Evolutionary conservation across 2,888 invertebrate species (phyloP), one percentile per base, ranked within the genome.

Genomic region (Sphaeridia pumilis): DNA sequence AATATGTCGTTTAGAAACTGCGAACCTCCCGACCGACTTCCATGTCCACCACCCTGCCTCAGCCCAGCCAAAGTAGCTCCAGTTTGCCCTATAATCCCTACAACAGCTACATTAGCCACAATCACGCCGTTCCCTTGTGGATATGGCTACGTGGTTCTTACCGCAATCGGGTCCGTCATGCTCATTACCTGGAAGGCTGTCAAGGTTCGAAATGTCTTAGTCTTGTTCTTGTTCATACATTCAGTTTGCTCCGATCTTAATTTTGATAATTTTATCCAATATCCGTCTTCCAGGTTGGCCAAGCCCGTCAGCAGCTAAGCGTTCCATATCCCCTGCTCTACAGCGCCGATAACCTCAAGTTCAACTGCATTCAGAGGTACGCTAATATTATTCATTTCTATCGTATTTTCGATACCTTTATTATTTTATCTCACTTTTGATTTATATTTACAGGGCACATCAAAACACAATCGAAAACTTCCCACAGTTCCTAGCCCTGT

Each of bases 291-390:
- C 24, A 65, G 59, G 70, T 70, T 49, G 67, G 65, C 10, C 65
- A 66, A 41, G 70, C 70, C 21, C 61, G 71, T 22, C 69, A 69
- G 57, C 66, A 69, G 59, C 66, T 65, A 58, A 66, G 67, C 31
- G 67, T 72, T 46, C 58, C 67, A 54, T 73, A 74, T 59, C 74
- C 74, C 24, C 67, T 58, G 3, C 70, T 74, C 70, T 74, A 74
- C 63, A 69, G 69, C 56, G 66, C 67, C n/a, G 69, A 68, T 28
- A 69, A 67, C 51, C 66, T 69, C 21, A 63, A 67, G 17, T 74
- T 74, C 65, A 74, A 74, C 67, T 73, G 73, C 61, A 67, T 72
- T 27, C 74, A 74, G 58, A 58, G 68, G 58, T 58, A 25, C 12
- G 17, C 17, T n/a, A n/a, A n/a, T n/a, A n/a, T n/a, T n/a, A n/a